Percentiles rank a stretch among this genome's conserved stretches.
These are phyloP conservation scores for Porites evermanni DNA, from an alignment of 92 coral and sea anemone genomes.

Conservation along the genomic window DNA sequence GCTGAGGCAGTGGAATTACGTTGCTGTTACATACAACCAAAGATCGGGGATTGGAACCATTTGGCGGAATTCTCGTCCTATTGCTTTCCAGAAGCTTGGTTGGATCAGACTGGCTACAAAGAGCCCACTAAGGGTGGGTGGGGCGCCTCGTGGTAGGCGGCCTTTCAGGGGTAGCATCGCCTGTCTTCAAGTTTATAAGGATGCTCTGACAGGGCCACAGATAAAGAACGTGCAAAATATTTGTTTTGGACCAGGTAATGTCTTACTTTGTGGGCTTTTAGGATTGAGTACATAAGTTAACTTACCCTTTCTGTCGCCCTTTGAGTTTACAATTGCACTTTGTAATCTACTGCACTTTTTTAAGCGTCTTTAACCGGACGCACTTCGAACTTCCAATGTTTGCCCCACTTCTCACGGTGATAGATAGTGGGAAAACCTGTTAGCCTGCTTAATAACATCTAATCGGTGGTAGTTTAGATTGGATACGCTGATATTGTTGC, in stretches of 20 bases:
- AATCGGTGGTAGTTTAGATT: no score
- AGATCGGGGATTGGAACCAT: conserved; percentile 57
- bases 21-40: conserved; percentile 72
- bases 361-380: no score
- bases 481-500: no score
- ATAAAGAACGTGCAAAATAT: conserved; percentile 56
- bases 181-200: conserved; percentile 66
- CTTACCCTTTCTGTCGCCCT: not conserved
- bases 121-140: conserved; percentile 53
- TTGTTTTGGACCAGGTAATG: conserved; percentile 68
- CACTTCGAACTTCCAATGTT: no score
- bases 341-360: no score
- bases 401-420: no score
- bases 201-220: conserved; percentile 65
- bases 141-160: conserved; percentile 28
- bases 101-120: conserved; percentile 66
- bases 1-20: conserved; percentile 69
- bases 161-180: conserved; percentile 64
- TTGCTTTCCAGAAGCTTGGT: conserved; percentile 58
- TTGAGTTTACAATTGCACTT: no score
- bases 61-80: conserved; percentile 60
- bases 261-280: no score
- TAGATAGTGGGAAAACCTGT: no score
- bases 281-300: not conserved
- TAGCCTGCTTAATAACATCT: no score